Evolutionary conservation across 2,888 invertebrate species (phyloP).

Genomic region (Rotaria sp.): DNA sequence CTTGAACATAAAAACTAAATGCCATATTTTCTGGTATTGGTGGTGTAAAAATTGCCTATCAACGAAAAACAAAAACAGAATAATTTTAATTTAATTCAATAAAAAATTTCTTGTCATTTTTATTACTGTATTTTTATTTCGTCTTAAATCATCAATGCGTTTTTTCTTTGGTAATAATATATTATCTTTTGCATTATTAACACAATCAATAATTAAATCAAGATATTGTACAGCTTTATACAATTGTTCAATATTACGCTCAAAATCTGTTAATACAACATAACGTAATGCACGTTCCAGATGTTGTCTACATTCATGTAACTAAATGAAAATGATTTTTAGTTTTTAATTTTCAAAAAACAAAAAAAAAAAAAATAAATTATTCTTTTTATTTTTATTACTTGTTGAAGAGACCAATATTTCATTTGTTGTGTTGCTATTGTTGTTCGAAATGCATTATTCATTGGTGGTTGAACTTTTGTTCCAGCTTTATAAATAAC

Average conservation of each 20-base stretch:
- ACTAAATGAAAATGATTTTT: not conserved
- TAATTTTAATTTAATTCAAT: not conserved
- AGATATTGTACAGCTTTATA: not conserved
- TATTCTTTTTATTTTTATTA: not conserved
- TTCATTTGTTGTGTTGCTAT: slow-evolving; percentile 8
- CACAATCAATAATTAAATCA: not conserved
- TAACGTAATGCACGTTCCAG: not conserved
- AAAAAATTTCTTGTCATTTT: not conserved
- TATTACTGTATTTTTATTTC: not conserved
- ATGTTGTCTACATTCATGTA: slow-evolving; percentile 9
- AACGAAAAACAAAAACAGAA: not conserved
- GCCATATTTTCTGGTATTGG: not conserved
- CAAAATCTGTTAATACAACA: not conserved
- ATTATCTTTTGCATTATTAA: not conserved
- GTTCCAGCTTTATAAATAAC: not conserved
- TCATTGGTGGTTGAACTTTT: slow-evolving; percentile 6
- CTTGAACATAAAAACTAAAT: slow-evolving; percentile 12
- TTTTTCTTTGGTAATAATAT: slow-evolving; percentile 1
- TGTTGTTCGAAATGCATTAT: not conserved
- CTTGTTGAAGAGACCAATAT: slow-evolving; percentile 15
- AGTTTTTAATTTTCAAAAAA: not conserved
- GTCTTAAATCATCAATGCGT: not conserved
- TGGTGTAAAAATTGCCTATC: not conserved
- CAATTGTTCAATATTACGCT: not conserved
- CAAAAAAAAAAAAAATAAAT: no score